Evolutionary conservation across 1,140 invertebrate genomes (phyloP), one percentile per base, ranked within the genome.

Genomic region (Diachasma alloeum): DNA sequence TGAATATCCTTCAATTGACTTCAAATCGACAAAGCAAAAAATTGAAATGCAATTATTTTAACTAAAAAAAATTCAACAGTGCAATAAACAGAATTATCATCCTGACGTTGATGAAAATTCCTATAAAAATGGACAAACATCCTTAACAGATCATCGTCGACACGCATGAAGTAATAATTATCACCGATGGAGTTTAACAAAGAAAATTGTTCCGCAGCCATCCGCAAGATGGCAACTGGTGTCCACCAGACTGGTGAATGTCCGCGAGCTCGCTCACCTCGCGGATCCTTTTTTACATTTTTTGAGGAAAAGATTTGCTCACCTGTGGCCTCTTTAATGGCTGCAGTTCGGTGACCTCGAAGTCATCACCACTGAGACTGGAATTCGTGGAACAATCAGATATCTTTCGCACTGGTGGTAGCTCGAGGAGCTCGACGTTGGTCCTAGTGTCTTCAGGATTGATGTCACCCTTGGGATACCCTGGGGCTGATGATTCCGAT

Each of bases 291-390:
- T 42, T 42, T 42, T 31, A 31, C 31, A 13, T 22, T 56, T 22
- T 56, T 22, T 56, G n/a, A 56, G n/a, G 48, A 56, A 56, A 56
- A 56, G 9, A 56, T 22, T 79, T 77, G 77, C 89, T 90, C 76
- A 91, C 91, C 88, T 90, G 83, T 48, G 79, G 69, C 63, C 86
- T 83, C 76, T 87, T 86, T 15, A 86, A 73, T 19, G 84, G 84
- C 36, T 86, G 87, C 17, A 89, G 81, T 79, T 87, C 87, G 77
- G 77, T 85, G 79, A 91, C 89, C 56, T 91, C 90, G 75, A 93
- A 93, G 26, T 95, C 94, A 48, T 94, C 93, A 48, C 92, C 93
- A 81, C 94, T 95, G 0, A 91, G 84, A 19, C 91, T 92, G 3
- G 91, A 92, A 80, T 90, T 92, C 3, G 91, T 92, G 31, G 92